phyloP scores from a whole-genome alignment of 2,888 invertebrate species.

The Schrankia costaestrigalis region DNA sequence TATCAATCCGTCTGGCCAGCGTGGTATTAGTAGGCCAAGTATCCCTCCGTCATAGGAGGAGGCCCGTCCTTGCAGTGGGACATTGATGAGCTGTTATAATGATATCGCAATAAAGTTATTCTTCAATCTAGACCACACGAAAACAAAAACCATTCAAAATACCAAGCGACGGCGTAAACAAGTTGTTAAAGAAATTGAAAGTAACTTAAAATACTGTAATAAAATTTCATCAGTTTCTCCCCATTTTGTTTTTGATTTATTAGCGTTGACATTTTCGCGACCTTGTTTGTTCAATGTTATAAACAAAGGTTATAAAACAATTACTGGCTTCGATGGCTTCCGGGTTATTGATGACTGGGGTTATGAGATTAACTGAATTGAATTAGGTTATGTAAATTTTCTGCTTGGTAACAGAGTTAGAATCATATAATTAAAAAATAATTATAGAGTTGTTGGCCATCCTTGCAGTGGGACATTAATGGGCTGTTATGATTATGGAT shows the following conservation, averaged over 20 bases:
- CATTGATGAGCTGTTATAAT: too few species aligned
- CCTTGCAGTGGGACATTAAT: too few species aligned
- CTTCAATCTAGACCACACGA: slow-evolving; percentile 18
- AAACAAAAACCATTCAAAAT: slow-evolving; percentile 26
- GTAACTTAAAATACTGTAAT: slow-evolving; percentile 43
- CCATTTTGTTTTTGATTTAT: slow-evolving; percentile 51
- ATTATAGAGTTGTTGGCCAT: too few species aligned
- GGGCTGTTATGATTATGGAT: too few species aligned
- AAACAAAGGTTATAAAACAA: slow-evolving; percentile 36
- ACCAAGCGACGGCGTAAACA: slow-evolving; percentile 46
- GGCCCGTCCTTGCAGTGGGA: too few species aligned
- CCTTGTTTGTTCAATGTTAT: slow-evolving; percentile 36
- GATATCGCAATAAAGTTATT: too few species aligned
- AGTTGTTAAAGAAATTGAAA: slow-evolving; percentile 52
- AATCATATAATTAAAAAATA: too few species aligned
- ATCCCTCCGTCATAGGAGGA: too few species aligned
- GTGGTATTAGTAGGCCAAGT: too few species aligned
- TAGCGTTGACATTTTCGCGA: slow-evolving; percentile 43
- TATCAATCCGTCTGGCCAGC: too few species aligned
- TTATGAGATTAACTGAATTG: slow-evolving; percentile 9
- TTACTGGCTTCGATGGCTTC: slow-evolving; percentile 26
- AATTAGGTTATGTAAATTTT: too few species aligned
- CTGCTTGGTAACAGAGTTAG: too few species aligned
- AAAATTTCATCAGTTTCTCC: slow-evolving; percentile 44
- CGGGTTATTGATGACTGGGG: slow-evolving; percentile 22